These are phyloP conservation scores for Ovis canadensis DNA, from an alignment of 2,113 vertebrate species.

Conservation along the genomic window DNA sequence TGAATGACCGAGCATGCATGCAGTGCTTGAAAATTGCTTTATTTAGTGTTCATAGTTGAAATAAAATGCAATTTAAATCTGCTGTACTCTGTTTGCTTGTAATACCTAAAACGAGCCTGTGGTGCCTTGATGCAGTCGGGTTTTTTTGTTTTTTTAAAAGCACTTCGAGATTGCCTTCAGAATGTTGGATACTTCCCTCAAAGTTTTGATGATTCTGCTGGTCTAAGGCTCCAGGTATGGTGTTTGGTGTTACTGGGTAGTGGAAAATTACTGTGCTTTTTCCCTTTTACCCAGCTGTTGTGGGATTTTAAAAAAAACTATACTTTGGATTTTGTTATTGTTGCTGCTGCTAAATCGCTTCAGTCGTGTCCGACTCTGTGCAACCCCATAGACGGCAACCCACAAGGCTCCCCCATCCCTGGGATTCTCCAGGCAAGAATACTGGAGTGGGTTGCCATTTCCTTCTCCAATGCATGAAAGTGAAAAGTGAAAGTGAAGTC, in stretches of 20 bases:
- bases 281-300: not conserved
- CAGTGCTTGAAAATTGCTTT: not conserved
- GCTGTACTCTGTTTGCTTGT: not conserved
- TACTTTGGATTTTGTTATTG: not conserved
- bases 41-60: not conserved
- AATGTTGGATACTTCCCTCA: not conserved
- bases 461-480: no score
- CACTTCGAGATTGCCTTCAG: not conserved
- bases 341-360: no score
- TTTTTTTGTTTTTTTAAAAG: not conserved
- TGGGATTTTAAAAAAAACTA: not conserved
- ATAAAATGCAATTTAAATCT: not conserved
- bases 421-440: no score
- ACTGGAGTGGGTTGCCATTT: no score
- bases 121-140: not conserved
- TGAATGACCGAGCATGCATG: not conserved
- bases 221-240: no score
- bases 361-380: no score
- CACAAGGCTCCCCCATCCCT: fast-evolving
- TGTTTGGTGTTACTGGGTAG: not conserved
- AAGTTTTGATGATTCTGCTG: not conserved
- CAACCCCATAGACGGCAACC: no score
- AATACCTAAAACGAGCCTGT: not conserved
- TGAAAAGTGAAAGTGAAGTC: no score
- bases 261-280: not conserved